phyloP scores from a whole-genome alignment of 2,888 invertebrate species.

The Leucozona laternaria region DNA sequence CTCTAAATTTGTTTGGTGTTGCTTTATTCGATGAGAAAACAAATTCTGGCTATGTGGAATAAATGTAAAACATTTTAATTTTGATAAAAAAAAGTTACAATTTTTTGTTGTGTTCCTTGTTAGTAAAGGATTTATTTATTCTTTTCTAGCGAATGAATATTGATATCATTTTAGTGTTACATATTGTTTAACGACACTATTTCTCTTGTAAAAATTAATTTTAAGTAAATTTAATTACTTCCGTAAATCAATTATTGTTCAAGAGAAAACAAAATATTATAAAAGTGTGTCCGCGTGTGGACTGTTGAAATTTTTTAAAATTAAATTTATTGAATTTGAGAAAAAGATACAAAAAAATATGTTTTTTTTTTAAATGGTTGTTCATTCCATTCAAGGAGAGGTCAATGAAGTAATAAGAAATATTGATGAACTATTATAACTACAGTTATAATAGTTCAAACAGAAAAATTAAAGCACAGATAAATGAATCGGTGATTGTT shows the following conservation, averaged over 20 bases:
- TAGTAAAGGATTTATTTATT: constrained; percentile 17
- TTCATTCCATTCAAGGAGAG: too few species aligned
- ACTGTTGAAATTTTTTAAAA: constrained; percentile 53
- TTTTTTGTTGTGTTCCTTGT: constrained; percentile 19
- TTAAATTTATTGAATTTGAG: constrained; percentile 70
- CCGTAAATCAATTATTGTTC: neutral
- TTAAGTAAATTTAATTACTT: constrained; percentile 55
- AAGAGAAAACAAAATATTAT: constrained; percentile 5
- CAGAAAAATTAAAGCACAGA: too few species aligned
- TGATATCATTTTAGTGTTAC: constrained; percentile 16
- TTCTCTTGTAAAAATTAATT: constrained; percentile 54
- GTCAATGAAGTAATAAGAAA: too few species aligned
- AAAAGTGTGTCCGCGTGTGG: constrained; percentile 11
- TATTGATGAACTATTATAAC: too few species aligned
- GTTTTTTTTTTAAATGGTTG: neutral
- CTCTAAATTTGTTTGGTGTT: neutral
- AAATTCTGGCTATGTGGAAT: constrained; percentile 10
- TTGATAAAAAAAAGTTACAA: neutral
- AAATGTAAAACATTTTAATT: constrained; percentile 4
- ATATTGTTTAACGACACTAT: constrained; percentile 18
- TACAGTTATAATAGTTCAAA: too few species aligned
- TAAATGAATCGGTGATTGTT: too few species aligned
- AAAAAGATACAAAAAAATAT: constrained; percentile 5
- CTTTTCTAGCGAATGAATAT: constrained; percentile 32
- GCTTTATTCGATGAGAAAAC: neutral